These are phyloP conservation scores for Limnephilus auricula DNA, from an alignment of 2,888 invertebrate genomes.

Conservation along the genomic window DNA sequence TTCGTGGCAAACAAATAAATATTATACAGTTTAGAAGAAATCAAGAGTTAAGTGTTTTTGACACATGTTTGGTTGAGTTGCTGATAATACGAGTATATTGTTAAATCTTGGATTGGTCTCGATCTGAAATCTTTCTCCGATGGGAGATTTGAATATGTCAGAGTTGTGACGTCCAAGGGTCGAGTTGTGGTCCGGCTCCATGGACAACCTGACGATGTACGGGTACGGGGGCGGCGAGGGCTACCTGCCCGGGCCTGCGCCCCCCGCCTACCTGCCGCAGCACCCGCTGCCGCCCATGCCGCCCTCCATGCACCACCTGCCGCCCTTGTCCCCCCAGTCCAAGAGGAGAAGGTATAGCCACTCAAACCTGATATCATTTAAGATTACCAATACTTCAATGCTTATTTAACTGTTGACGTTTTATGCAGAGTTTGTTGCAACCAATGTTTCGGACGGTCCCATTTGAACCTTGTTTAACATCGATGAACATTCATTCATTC, in stretches of 20 bases:
- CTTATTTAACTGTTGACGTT: background rate
- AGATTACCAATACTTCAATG: background rate
- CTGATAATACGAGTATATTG: background rate
- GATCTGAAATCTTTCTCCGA: background rate
- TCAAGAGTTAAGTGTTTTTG: background rate
- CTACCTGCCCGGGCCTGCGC: slow-evolving; percentile 73
- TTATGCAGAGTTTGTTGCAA: background rate
- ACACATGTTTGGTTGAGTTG: background rate
- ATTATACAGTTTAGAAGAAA: background rate
- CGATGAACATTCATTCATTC: background rate
- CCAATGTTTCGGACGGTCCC: background rate
- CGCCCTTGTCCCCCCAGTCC: slow-evolving; percentile 72
- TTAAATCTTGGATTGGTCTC: background rate
- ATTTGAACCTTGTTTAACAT: no score
- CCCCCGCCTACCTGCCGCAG: slow-evolving; percentile 70
- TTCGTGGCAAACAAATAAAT: background rate
- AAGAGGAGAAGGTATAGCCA: slow-evolving; percentile 73
- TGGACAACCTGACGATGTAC: slow-evolving; percentile 72
- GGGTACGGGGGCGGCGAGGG: slow-evolving; percentile 73
- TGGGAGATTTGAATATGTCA: background rate
- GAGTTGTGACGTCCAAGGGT: slow-evolving; percentile 33
- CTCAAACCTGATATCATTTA: background rate
- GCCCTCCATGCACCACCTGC: slow-evolving; percentile 69
- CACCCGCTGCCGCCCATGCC: slow-evolving; percentile 68
- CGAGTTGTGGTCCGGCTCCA: slow-evolving; percentile 44